Conservation (phyloP, 2,797 vertebrate genomes). For the Hafferia zeledoni region DNA sequence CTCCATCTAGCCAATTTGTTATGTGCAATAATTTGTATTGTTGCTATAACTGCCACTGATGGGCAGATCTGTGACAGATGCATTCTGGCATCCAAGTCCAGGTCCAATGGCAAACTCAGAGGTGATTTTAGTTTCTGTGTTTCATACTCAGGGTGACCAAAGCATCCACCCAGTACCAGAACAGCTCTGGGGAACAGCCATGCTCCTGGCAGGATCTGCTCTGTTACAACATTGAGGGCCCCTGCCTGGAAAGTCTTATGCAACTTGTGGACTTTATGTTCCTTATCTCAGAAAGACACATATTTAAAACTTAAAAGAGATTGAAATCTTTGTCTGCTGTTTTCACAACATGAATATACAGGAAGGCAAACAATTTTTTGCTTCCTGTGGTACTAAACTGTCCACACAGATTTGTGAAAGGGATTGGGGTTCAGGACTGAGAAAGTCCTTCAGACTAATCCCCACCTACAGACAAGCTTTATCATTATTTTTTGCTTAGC, state of each 20-base stretch:
- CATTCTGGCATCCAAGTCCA: not conserved
- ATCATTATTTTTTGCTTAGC: not conserved
- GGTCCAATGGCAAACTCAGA: not conserved
- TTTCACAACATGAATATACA: not conserved
- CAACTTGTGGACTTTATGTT: not conserved
- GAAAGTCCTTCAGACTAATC: not conserved
- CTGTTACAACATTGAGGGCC: not conserved
- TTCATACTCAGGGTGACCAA: not conserved
- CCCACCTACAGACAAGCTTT: not conserved
- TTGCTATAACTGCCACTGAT: not conserved
- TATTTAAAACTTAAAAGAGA: not conserved
- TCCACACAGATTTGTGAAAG: not conserved
- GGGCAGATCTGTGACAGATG: not conserved
- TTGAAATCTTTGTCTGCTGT: not conserved
- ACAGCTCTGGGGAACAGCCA: accelerated
- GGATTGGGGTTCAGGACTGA: not conserved
- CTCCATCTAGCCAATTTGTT: not conserved
- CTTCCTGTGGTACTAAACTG: not conserved
- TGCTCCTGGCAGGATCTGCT: not conserved
- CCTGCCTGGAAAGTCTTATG: not conserved
- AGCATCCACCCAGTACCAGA: not conserved
- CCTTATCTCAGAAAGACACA: not conserved
- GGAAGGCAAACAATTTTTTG: not conserved
- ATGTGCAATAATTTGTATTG: accelerated
- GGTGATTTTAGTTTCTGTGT: not conserved